Base-by-base conservation (phyloP, 2,888 invertebrate species). In the Tridacna crocea region DNA sequence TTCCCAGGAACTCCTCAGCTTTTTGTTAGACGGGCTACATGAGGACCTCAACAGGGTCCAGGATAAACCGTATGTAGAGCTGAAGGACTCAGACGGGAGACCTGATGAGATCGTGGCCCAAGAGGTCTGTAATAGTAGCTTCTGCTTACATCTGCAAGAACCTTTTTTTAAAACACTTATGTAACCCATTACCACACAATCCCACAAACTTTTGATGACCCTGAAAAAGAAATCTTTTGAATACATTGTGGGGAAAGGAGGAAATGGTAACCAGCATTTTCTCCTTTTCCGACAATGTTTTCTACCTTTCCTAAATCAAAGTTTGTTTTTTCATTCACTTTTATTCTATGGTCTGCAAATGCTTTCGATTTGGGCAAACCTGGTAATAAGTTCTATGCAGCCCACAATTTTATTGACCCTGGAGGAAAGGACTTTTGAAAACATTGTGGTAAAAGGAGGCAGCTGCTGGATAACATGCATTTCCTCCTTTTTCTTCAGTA, bases 1-100 rank as follows among this genome's bases (percentile, higher is more conserved):
- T 95, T 97, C 98, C 75, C 98, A 97, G 96, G 98, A 98, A 95
- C 95, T 98, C 88, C 96, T 98, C 51, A 98, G 98, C 75, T 98
- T 98, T 96, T 95, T 98, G 87, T 95, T 98, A 90, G 98, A 98
- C 95, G 97, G 97, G 73, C 95, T 98, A 88, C 98, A 98, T 95
- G 98, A 98, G 95, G 98, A 98, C 95, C 95, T 98, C 87, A 98
- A 98, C 95, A 95, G 94, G 93, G 97, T 97, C 0, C 96, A 96
- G 87, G 95, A 96, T 65, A 96, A 96, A 90, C 96, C 97, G 0
- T 97, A 97, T 92, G 95, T 96, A 6, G 96, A 97, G 92, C 94
- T 97, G 58, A 96, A 96, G 91, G 97, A 97, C 93, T 97, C 96
- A 72, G 96, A 96, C 94, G 97, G 97, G 0, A 94, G 97, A 61